These are phyloP conservation scores for Chlamydotis undulata DNA, from an alignment of 2,113 vertebrate species.

Conservation along the genomic window DNA sequence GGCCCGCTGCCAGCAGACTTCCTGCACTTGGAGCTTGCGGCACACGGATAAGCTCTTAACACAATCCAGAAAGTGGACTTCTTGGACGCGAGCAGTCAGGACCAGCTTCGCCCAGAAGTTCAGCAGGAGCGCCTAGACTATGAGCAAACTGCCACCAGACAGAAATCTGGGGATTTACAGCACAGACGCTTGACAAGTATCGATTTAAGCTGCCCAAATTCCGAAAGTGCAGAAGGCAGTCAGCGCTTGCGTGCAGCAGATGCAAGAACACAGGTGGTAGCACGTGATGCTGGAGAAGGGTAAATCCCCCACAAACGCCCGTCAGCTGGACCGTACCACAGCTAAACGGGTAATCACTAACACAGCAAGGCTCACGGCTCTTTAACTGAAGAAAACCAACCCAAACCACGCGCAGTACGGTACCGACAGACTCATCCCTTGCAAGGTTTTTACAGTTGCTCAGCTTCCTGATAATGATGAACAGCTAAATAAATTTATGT, in stretches of 20 bases:
- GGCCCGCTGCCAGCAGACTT: conserved; percentile 29
- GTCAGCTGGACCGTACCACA: not conserved
- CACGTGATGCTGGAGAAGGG: not conserved
- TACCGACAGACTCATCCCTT: not conserved
- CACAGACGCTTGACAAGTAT: not conserved
- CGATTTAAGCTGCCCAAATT: not conserved
- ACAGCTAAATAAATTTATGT: not conserved
- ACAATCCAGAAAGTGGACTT: not conserved
- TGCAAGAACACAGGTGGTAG: not conserved
- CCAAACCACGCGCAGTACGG: fast-evolving
- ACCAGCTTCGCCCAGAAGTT: not conserved
- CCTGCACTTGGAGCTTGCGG: not conserved
- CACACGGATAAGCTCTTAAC: conserved; percentile 44
- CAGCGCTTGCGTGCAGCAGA: not conserved
- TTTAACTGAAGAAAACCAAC: not conserved
- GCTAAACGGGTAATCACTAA: not conserved
- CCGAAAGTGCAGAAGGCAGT: not conserved
- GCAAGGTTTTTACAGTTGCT: not conserved
- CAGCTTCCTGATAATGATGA: not conserved
- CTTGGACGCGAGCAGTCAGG: not conserved
- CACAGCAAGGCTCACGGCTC: not conserved
- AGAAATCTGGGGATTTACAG: not conserved
- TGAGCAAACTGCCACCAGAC: not conserved
- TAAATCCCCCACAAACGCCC: not conserved
- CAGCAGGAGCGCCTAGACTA: not conserved